These are phyloP conservation scores for Odontamblyopus rebecca DNA, from an alignment of 2,797 vertebrate genomes.

Conservation along the genomic window DNA sequence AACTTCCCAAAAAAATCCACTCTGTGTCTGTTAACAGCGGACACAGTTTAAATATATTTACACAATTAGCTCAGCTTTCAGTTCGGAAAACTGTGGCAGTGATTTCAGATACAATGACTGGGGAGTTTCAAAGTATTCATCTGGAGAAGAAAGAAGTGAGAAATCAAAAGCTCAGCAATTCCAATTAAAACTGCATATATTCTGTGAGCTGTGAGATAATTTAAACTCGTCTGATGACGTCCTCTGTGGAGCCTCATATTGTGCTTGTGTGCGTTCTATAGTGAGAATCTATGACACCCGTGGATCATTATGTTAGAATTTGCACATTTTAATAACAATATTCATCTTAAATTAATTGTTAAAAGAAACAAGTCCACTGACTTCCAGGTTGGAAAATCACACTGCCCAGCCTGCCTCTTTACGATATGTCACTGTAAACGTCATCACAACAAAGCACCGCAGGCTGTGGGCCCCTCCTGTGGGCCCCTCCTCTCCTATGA, in stretches of 20 bases:
- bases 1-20: neutral
- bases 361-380: no score
- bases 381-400: no score
- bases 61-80: neutral
- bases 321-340: no score
- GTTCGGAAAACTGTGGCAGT: neutral
- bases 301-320: no score
- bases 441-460: no score
- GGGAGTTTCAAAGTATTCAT: neutral
- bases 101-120: neutral
- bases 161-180: neutral
- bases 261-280: neutral
- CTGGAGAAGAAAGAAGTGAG: neutral
- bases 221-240: neutral
- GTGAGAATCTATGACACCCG: no score
- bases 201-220: neutral
- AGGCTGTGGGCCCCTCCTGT: no score
- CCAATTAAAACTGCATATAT: neutral
- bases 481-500: no score
- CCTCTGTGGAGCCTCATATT: neutral
- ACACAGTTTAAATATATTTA: slow-evolving; percentile 1
- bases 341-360: no score
- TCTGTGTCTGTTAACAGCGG: neutral
- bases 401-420: no score
- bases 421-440: no score